Conservation (phyloP, 1,140 invertebrate species). For the Bilobella aurantiaca region DNA sequence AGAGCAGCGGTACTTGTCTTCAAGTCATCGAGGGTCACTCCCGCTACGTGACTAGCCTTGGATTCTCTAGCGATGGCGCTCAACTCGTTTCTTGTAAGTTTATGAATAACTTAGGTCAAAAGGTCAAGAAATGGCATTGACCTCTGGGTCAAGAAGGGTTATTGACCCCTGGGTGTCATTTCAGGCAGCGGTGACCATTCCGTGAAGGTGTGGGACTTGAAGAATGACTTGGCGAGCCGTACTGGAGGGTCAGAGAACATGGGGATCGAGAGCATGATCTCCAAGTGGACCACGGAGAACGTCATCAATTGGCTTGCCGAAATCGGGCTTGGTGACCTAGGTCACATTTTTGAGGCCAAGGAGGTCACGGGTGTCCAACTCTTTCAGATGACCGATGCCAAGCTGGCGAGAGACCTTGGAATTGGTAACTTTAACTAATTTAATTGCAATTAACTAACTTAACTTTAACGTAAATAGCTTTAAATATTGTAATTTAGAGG, state of each 20-base stretch:
- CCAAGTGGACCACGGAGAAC: slow-evolving; percentile 51
- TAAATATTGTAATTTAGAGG: slow-evolving; percentile 19
- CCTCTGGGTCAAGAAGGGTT: no score
- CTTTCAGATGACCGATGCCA: slow-evolving; percentile 45
- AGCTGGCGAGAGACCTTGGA: slow-evolving; percentile 45
- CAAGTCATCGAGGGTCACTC: slow-evolving; percentile 50
- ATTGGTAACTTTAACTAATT: slow-evolving; percentile 40
- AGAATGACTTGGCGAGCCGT: slow-evolving; percentile 28
- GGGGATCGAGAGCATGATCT: slow-evolving; percentile 32
- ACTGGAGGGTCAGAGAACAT: slow-evolving; percentile 27
- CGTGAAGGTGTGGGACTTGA: slow-evolving; percentile 54
- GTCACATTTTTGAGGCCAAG: slow-evolving; percentile 42
- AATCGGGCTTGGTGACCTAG: slow-evolving; percentile 46
- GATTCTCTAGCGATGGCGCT: slow-evolving; percentile 54
- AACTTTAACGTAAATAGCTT: background rate
- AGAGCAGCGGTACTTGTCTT: slow-evolving; percentile 39
- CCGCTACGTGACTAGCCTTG: slow-evolving; percentile 60
- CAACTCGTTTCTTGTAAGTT: slow-evolving; percentile 53
- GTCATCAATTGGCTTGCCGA: slow-evolving; percentile 53
- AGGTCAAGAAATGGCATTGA: no score
- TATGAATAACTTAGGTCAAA: slow-evolving; percentile 1
- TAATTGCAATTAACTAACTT: background rate
- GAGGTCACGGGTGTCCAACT: slow-evolving; percentile 52
- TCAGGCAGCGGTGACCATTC: slow-evolving; percentile 61
- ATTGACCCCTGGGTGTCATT: slow-evolving; percentile 17